Evolutionary conservation across 2,797 vertebrate species (phyloP), one percentile per base, ranked within the genome.

Genomic region (Falco cherrug): DNA sequence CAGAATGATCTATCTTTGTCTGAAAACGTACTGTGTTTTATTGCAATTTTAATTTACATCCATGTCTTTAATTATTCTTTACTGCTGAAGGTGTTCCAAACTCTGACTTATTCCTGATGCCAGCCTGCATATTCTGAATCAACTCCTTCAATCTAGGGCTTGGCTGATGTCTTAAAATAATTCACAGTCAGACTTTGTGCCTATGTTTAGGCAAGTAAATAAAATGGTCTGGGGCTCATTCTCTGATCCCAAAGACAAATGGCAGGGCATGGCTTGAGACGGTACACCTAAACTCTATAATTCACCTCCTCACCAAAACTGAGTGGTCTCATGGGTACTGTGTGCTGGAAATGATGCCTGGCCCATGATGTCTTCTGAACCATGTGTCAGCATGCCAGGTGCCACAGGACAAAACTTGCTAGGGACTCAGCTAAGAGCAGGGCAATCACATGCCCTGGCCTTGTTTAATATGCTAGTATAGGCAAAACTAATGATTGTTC

Each of bases 1-100:
- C 67, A 84, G 78, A 92, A 80, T 13, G 25, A 87, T 80, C 63
- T 89, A 48, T 82, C 71, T 96, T 81, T 87, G 91, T 89, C 78
- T 93, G 77, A 96, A 90, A 89, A 70, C 35, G 61, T 0, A 2
- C 54, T 50, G 45, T 22, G 28, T 70, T 88, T 93, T 87, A 79
- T 63, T 89, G 48, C 11, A 73, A 57, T 90, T 89, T 95, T 82
- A 61, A 63, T 90, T 90, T 89, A 28, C 45, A 70, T 80, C 51
- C 43, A 35, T 41, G 22, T 53, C 54, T 89, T 90, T 92, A 95
- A 93, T 84, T 93, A 92, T 63, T 74, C 47, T 87, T 89, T 75
- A 26, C 39, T 87, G 25, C 33, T 83, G 84, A 89, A 83, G 43
- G 11, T 84, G 16, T 84, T 90, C 81, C 48, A 63, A 56, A 84